These are phyloP conservation scores for Metopolophium dirhodum DNA, from an alignment of 1,140 invertebrate species.

Conservation along the genomic window DNA sequence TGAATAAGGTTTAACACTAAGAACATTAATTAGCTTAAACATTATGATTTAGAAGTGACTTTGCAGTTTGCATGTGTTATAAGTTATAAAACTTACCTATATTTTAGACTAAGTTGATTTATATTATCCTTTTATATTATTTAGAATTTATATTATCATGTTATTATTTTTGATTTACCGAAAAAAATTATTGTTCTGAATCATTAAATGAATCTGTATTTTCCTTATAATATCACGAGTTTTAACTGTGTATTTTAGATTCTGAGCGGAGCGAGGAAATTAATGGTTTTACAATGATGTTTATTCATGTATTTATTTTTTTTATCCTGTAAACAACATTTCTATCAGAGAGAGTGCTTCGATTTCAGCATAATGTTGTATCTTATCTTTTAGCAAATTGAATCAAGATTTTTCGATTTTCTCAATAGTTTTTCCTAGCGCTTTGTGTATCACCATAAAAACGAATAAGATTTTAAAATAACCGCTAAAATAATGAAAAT, in stretches of 20 bases:
- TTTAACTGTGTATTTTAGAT: neutral
- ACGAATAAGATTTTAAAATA: too few relatives aligned
- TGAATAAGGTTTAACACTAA: neutral
- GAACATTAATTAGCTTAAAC: neutral
- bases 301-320: too few relatives aligned
- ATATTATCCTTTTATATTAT: neutral
- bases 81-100: neutral
- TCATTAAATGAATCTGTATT: neutral
- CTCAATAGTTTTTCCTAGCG: too few relatives aligned
- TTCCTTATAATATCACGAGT: neutral
- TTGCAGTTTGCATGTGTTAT: neutral
- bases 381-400: too few relatives aligned
- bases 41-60: neutral
- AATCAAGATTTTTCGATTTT: too few relatives aligned
- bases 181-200: neutral
- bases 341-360: too few relatives aligned
- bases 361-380: too few relatives aligned
- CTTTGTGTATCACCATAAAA: too few relatives aligned
- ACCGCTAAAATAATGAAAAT: too few relatives aligned
- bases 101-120: neutral
- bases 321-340: too few relatives aligned
- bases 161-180: neutral
- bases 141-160: neutral
- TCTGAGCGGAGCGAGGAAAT: too few relatives aligned
- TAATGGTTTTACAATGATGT: too few relatives aligned